Conservation (phyloP, 2,797 vertebrate genomes). For the Peromyscus nudipes region DNA sequence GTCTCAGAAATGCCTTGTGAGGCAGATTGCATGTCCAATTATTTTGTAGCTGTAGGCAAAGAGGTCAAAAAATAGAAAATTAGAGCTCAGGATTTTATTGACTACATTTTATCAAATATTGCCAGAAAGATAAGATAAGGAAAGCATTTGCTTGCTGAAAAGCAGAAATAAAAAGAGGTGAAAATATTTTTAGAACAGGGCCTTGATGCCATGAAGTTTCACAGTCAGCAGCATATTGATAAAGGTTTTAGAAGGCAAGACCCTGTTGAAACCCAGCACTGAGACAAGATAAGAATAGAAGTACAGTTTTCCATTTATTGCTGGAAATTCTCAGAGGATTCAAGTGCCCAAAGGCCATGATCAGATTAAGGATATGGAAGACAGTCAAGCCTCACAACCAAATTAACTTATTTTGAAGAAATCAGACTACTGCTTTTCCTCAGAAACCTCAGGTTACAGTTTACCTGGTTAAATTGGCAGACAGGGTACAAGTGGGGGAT, state of each 20-base stretch:
- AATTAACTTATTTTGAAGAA: constrained; percentile 63
- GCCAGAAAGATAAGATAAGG: constrained; percentile 65
- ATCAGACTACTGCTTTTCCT: not conserved
- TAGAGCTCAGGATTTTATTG: constrained; percentile 62
- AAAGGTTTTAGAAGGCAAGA: constrained; percentile 18
- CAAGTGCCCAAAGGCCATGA: constrained; percentile 35
- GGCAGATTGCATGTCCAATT: constrained; percentile 65
- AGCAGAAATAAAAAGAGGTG: constrained; percentile 36
- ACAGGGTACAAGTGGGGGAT: not conserved
- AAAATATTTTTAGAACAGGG: constrained; percentile 46
- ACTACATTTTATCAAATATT: constrained; percentile 57
- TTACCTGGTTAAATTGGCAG: constrained; percentile 15
- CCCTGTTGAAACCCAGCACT: constrained; percentile 28
- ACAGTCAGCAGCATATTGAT: not conserved
- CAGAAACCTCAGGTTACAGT: not conserved
- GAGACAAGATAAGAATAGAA: constrained; percentile 59
- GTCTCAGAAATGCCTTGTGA: constrained; percentile 49
- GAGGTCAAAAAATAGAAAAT: constrained; percentile 52
- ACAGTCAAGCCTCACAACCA: constrained; percentile 55
- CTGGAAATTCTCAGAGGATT: constrained; percentile 48
- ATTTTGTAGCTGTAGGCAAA: constrained; percentile 70
- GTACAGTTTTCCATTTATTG: constrained; percentile 43
- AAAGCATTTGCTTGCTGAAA: constrained; percentile 45
- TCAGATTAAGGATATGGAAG: constrained; percentile 61
- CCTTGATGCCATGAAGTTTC: not conserved